Percentiles rank a stretch among this genome's conserved stretches.
Evolutionary conservation across 2,113 vertebrate genomes (phyloP).

Genomic region (Bubo bubo): DNA sequence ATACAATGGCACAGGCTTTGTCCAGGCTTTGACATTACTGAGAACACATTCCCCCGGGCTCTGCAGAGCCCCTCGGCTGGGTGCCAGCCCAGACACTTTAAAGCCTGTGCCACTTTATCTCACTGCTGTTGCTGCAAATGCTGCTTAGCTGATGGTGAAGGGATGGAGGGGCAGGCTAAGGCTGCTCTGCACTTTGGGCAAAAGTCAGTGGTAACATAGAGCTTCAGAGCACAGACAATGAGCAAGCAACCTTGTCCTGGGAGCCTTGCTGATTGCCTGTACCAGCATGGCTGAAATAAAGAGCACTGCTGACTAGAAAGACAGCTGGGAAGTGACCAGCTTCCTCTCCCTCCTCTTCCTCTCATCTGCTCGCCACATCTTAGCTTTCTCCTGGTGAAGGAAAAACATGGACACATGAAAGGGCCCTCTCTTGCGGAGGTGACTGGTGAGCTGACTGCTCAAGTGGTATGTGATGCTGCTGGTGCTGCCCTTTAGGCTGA

Average conservation of each 20-base stretch:
- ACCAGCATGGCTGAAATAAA: not conserved
- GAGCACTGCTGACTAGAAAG: not conserved
- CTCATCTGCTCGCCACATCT: not conserved
- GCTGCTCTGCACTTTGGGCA: not conserved
- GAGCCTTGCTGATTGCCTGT: not conserved
- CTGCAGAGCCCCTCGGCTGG: not conserved
- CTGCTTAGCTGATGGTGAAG: not conserved
- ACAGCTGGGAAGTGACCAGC: not conserved
- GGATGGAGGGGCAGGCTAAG: not conserved
- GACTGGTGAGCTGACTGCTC: not conserved
- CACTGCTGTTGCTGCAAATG: fast-evolving
- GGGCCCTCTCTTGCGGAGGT: not conserved
- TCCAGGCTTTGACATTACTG: not conserved
- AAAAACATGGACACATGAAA: not conserved
- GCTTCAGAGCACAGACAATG: not conserved
- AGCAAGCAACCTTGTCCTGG: not conserved
- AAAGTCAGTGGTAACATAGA: not conserved
- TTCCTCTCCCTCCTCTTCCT: not conserved
- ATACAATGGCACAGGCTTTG: not conserved
- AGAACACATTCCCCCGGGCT: not conserved
- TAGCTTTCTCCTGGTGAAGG: not conserved
- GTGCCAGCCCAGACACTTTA: not conserved
- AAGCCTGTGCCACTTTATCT: not conserved
- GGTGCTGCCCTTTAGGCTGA: not conserved
- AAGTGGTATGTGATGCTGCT: not conserved